phyloP scores from a whole-genome alignment of 2,797 vertebrate genomes.

The Molothrus ater region DNA sequence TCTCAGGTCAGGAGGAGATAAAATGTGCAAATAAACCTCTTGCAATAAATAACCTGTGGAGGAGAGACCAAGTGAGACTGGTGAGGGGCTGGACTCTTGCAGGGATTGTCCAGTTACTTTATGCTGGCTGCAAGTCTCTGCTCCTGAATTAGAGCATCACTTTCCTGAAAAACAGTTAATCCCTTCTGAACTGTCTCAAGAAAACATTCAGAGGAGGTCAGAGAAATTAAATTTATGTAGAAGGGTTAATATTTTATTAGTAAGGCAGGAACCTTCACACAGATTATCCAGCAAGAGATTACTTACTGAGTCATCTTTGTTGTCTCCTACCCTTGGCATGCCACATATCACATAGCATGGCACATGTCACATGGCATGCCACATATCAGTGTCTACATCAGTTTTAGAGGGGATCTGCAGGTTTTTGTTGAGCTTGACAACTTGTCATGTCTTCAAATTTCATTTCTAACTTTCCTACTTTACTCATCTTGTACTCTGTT shows the following conservation, averaged over 20 bases:
- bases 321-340: not conserved
- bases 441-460: not conserved
- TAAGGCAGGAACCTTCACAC: not conserved
- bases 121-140: not conserved
- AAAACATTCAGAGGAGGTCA: not conserved
- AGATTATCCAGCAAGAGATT: not conserved
- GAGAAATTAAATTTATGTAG: not conserved
- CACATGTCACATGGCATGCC: not conserved
- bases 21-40: not conserved
- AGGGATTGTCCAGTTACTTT: not conserved
- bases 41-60: accelerated
- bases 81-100: not conserved
- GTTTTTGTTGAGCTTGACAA: not conserved
- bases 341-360: not conserved
- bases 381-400: not conserved
- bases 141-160: not conserved
- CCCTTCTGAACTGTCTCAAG: not conserved
- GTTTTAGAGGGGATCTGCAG: not conserved
- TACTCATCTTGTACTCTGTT: not conserved
- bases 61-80: accelerated
- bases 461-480: not conserved
- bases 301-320: not conserved
- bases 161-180: not conserved
- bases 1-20: not conserved
- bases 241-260: not conserved